Evolutionary conservation across 2,113 vertebrate genomes (phyloP).

Genomic region (Corythornis madagascariensis): DNA sequence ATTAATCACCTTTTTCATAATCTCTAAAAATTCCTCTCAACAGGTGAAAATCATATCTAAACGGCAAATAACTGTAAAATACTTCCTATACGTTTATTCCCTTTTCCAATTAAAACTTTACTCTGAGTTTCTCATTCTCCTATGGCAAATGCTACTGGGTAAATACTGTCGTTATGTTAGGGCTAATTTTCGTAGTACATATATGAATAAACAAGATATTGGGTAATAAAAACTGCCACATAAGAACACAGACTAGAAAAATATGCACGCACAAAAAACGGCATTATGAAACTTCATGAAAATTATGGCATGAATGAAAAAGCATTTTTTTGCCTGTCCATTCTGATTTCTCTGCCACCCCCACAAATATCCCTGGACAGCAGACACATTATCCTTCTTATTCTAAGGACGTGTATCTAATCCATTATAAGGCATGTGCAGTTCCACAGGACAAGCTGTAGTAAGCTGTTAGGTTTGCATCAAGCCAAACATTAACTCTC

Average conservation of each 20-base stretch:
- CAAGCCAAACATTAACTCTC: slow-evolving; percentile 19
- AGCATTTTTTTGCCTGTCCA: background rate
- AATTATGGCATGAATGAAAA: background rate
- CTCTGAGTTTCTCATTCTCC: background rate
- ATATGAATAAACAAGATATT: background rate
- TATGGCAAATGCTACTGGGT: background rate
- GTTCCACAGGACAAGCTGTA: slow-evolving; percentile 1
- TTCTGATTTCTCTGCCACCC: slow-evolving; percentile 18
- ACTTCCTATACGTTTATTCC: background rate
- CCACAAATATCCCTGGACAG: slow-evolving; percentile 19
- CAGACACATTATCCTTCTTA: background rate
- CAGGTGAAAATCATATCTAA: background rate
- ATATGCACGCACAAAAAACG: background rate
- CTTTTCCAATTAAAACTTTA: background rate
- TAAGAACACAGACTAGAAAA: background rate
- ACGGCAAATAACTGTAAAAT: background rate
- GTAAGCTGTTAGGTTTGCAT: slow-evolving; percentile 26
- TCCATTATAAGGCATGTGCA: background rate
- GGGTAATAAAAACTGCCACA: background rate
- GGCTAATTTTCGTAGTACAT: background rate
- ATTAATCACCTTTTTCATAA: background rate
- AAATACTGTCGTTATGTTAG: background rate
- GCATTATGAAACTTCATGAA: background rate
- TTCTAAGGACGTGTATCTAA: slow-evolving; percentile 5
- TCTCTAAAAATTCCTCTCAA: background rate